Percentiles rank a stretch among this genome's conserved stretches.
Evolutionary conservation across 2,888 invertebrate species (phyloP).

Genomic region (Melipona beecheii): DNA sequence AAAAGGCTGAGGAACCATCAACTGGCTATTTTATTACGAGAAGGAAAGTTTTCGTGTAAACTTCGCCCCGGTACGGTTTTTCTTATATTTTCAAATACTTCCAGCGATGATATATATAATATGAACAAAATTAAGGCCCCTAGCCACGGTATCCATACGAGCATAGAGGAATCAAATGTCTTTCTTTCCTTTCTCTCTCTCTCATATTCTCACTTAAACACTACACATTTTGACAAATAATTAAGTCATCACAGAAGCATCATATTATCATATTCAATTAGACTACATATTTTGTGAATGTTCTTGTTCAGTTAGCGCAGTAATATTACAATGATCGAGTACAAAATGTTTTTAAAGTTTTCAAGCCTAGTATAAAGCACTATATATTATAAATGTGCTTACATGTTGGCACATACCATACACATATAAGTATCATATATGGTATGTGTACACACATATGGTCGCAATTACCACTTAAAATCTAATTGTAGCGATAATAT

Average conservation of each 20-base stretch:
- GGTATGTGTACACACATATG: constrained; percentile 66
- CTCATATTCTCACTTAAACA: constrained; percentile 64
- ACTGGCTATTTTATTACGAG: constrained; percentile 22
- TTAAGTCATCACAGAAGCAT: constrained; percentile 84
- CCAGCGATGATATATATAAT: constrained; percentile 51
- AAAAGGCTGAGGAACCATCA: constrained; percentile 41
- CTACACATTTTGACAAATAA: constrained; percentile 80
- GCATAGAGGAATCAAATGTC: constrained; percentile 61
- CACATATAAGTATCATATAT: constrained; percentile 54
- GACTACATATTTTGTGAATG: constrained; percentile 78
- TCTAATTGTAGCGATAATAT: constrained; percentile 72
- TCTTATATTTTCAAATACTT: constrained; percentile 13
- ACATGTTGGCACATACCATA: constrained; percentile 61
- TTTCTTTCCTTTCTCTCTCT: constrained; percentile 44
- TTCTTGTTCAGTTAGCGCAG: constrained; percentile 78
- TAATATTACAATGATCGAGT: constrained; percentile 82
- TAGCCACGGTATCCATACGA: constrained; percentile 71
- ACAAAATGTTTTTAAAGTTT: constrained; percentile 80
- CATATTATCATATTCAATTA: constrained; percentile 80
- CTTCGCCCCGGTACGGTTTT: constrained; percentile 28
- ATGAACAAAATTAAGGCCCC: constrained; percentile 50
- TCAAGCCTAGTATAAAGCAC: constrained; percentile 83
- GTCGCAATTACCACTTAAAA: constrained; percentile 69
- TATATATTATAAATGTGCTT: constrained; percentile 71
- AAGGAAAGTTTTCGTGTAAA: constrained; percentile 34